Evolutionary conservation across 1,140 invertebrate genomes (phyloP), one percentile per base, ranked within the genome.

Genomic region (Drosophila punjabiensis): DNA sequence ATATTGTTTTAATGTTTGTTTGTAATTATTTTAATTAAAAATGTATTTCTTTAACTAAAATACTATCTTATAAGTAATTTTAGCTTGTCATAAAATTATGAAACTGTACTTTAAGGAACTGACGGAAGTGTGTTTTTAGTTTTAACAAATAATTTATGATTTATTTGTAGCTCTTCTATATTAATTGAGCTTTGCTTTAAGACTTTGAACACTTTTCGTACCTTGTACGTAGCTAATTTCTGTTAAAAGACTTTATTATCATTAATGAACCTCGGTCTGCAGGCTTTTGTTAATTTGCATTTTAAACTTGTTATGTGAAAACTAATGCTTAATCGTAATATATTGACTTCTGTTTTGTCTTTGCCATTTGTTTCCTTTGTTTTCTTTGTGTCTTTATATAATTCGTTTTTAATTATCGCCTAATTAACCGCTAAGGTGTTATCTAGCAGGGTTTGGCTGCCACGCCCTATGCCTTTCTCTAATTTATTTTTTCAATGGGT

Each of bases 1-100:
- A 96, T n/a, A 97, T 97, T 69, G 66, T 60, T 65, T 77, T 48
- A 48, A 45, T 41, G 24, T 47, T 41, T 32, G 9, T 53, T 76
- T 16, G 20, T 37, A 32, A 11, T 43, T 67, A n/a, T 62, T 47
- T 52, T 20, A 18, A 28, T 55, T 24, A 24, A 24, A 24, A 24
- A 24, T 45, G 1, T 1, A 24, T 24, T 2, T 24, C 24, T 2
- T 2, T 24, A 24, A 3, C 24, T 24, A 24, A 24, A 24, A 24
- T 24, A 24, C 24, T 3, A 24, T 3, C 3, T 24, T 2, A 24
- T 2, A 24, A 24, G 24, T 2, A 24, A 24, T 24, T 2, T 24
- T 20, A 3, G 10, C 10, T 20, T 11, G 10, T 20, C 0, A 47
- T 13, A 20, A 6, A 20, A 47, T 6, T 3, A 11, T 35, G 9